These are phyloP conservation scores for Cosmopolites sordidus DNA, from an alignment of 2,888 invertebrate genomes.

Conservation along the genomic window DNA sequence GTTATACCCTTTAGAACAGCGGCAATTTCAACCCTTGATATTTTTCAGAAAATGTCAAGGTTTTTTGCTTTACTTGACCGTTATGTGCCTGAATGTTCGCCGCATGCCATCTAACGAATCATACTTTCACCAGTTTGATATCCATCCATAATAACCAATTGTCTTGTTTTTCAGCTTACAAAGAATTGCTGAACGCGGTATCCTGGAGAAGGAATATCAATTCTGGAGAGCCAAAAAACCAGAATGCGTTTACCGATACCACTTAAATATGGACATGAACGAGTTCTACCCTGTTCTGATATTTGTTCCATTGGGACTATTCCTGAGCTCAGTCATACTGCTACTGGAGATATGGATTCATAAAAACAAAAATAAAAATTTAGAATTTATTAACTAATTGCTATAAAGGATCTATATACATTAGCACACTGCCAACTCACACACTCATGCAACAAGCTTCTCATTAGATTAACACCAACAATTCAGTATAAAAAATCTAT, in stretches of 20 bases:
- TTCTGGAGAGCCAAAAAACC: slow-evolving; percentile 41
- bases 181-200: slow-evolving; percentile 37
- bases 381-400: not conserved
- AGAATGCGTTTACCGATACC: slow-evolving; percentile 33
- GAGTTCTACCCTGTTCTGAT: slow-evolving; percentile 39
- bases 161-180: slow-evolving; percentile 38
- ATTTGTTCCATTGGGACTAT: slow-evolving; percentile 32
- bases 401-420: not conserved
- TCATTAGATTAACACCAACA: too few species aligned
- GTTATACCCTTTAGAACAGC: too few species aligned
- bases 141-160: too few species aligned
- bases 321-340: slow-evolving; percentile 32
- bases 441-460: too few species aligned
- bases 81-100: too few species aligned
- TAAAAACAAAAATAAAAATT: not conserved
- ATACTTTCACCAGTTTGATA: too few species aligned
- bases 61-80: too few species aligned
- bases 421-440: too few species aligned
- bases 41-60: too few species aligned
- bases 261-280: slow-evolving; percentile 33
- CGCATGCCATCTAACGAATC: too few species aligned
- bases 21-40: too few species aligned
- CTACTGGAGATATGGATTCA: slow-evolving; percentile 26
- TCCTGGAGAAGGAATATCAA: slow-evolving; percentile 33
- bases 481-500: too few species aligned